Evolutionary conservation across 2,797 vertebrate species (phyloP), one percentile per base, ranked within the genome.

Genomic region (Harpagifer antarcticus): DNA sequence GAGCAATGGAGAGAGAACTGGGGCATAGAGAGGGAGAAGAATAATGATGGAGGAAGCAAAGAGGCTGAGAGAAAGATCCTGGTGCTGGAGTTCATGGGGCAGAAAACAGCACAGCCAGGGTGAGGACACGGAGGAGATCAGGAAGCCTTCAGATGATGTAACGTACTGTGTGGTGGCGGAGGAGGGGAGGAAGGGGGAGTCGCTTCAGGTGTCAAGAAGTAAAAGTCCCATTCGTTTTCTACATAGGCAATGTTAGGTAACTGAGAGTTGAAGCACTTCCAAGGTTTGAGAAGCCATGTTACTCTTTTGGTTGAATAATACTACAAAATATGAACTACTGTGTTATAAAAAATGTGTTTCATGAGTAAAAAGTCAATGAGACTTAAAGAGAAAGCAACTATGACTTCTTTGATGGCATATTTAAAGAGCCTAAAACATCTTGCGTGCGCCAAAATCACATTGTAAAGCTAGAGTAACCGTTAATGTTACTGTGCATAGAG

Each of bases 21-120:
- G 78, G 85, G 88, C 83, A 88, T 79, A 82, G 72, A 78, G 78
- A 79, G 77, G 66, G 64, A 85, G 76, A 74, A 79, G 69, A 88
- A 79, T 82, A 82, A 85, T 81, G 84, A 84, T 61, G 78, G 72
- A 72, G 76, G 63, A 77, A 60, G 76, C 61, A 64, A 52, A 72
- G 82, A 75, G 62, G 69, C 83, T 79, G 81, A 81, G 61, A 79
- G 88, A 82, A 75, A 70, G 82, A 86, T 84, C 82, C 65, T 61
- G 64, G 72, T 43, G 67, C 75, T 56, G 78, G 81, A 86, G 82
- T 86, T 88, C 82, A 79, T 59, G 59, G 81, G 76, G 78, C 66
- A 69, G 58, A 87, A 79, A 86, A 68, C 72, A 72, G 59, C 62
- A 11, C 50, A 74, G 79, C 23, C 63, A 61, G 71, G 60, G 56